Percentiles rank a stretch among this genome's conserved stretches.
Conservation (phyloP, 2,113 vertebrate species). For the Boleophthalmus pectinirostris region DNA sequence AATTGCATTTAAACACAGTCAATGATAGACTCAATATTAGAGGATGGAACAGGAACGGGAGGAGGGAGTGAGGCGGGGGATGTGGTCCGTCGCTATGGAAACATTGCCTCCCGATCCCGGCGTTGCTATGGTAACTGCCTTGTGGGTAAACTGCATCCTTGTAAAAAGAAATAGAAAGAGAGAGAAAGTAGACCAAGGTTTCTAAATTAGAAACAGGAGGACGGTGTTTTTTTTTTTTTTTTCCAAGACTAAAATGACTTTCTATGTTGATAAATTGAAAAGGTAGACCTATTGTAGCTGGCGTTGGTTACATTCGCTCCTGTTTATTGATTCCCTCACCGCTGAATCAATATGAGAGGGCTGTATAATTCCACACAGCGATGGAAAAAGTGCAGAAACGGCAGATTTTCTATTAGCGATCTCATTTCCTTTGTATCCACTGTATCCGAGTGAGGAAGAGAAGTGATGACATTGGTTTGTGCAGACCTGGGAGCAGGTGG, state of each 20-base stretch:
- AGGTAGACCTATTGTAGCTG: not conserved
- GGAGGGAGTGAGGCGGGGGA: conserved; percentile 34
- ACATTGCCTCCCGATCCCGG: conserved; percentile 57
- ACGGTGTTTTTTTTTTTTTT: conserved; percentile 25
- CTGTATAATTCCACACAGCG: not conserved
- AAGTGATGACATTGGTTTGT: not conserved
- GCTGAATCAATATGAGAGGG: not conserved
- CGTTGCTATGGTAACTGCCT: conserved; percentile 76
- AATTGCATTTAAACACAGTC: not conserved
- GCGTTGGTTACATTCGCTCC: not conserved
- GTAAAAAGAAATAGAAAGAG: conserved; percentile 9
- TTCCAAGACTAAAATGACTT: not conserved
- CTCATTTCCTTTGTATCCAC: not conserved
- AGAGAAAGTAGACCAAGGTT: conserved; percentile 70
- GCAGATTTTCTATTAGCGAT: conserved; percentile 2
- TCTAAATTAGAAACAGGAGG: conserved; percentile 69
- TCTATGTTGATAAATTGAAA: not conserved
- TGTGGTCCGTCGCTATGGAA: conserved; percentile 70
- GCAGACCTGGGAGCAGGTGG: not conserved
- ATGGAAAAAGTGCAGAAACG: conserved; percentile 1
- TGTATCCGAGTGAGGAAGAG: not conserved
- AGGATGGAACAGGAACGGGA: not conserved
- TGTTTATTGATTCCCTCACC: not conserved
- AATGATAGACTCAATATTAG: not conserved
- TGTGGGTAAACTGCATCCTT: conserved; percentile 70